Base-by-base conservation (phyloP, 2,888 invertebrate genomes). In the Heliconius ismenius region DNA sequence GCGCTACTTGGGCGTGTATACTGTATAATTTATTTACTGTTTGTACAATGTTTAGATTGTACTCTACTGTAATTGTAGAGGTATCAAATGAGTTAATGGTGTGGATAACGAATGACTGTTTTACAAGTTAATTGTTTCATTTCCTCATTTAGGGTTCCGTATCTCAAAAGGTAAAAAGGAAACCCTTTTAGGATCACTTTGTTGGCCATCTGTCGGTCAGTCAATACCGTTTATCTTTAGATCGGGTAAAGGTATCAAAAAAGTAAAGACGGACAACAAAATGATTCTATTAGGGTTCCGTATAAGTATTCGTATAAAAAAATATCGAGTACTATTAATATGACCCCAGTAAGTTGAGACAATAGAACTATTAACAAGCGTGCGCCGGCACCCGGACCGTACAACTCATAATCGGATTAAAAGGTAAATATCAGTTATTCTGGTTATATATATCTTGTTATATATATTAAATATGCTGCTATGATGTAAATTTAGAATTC, bases 401-500 rank as follows among this genome's bases (percentile, higher is more conserved):
- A 65, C 65, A 74, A 58, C 65, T 74, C 49, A 32, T 65, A 65
- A 74, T 74, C 74, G 54, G 74, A 64, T 74, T 74, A 74, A 49
- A 32, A 54, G 32, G 26, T 65, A 74, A 65, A 64, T 65, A 64
- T 65, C 13, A 21, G 21, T 54, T 69, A 54, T 43, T 21, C 10
- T 49, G 10, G 13, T 62, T 24, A 26, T 26, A 26, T 24, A 26
- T 60, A 24, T 60, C 11, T 13, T 13, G 60, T 24, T 26, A 60
- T 60, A 32, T 32, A 32, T 32, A 32, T 60, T 11, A 24, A 60
- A n/a, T n/a, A n/a, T 58, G 13, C 13, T 60, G 13, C 3, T 26
- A 60, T 9, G 13, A 26, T 62, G 13, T 62, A 13, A 62, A 24
- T 26, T 62, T 62, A 26, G 11, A 28, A 24, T 13, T 24, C 10